These are phyloP conservation scores for Sarcoramphus papa DNA, from an alignment of 2,797 vertebrate species.

Conservation along the genomic window DNA sequence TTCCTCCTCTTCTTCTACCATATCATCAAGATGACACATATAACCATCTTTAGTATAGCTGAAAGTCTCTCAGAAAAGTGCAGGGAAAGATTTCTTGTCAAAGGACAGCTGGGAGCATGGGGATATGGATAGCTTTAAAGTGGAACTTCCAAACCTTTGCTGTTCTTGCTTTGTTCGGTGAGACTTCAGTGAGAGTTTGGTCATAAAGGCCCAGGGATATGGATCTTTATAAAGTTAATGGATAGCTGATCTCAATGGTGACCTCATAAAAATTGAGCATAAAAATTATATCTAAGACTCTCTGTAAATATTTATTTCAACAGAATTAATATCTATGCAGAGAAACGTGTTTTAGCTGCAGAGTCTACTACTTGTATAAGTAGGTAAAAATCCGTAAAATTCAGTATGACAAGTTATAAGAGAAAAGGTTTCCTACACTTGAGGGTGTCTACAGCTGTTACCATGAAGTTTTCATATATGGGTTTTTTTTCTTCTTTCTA, in stretches of 20 bases:
- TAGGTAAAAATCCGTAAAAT: background rate
- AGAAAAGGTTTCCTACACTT: background rate
- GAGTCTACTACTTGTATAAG: background rate
- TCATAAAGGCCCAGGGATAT: background rate
- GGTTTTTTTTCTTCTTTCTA: fast-evolving
- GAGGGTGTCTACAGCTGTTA: background rate
- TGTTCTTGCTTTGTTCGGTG: background rate
- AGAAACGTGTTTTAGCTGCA: background rate
- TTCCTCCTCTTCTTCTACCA: background rate
- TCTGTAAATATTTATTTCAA: background rate
- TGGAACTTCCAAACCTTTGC: background rate
- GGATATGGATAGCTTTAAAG: background rate
- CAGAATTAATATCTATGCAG: background rate
- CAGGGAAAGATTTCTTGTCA: background rate
- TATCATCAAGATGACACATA: background rate
- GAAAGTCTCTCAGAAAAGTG: background rate
- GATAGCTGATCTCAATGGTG: background rate
- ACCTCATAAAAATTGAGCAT: background rate
- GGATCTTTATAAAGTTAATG: background rate
- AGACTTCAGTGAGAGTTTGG: background rate
- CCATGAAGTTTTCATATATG: background rate
- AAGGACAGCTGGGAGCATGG: background rate
- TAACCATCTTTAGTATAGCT: background rate
- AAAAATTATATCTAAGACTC: background rate
- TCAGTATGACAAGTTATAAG: background rate